Percentiles rank a stretch among this genome's conserved stretches.
phyloP scores from a whole-genome alignment of 2,888 invertebrate genomes.

The Gisinianus flammeolus region DNA sequence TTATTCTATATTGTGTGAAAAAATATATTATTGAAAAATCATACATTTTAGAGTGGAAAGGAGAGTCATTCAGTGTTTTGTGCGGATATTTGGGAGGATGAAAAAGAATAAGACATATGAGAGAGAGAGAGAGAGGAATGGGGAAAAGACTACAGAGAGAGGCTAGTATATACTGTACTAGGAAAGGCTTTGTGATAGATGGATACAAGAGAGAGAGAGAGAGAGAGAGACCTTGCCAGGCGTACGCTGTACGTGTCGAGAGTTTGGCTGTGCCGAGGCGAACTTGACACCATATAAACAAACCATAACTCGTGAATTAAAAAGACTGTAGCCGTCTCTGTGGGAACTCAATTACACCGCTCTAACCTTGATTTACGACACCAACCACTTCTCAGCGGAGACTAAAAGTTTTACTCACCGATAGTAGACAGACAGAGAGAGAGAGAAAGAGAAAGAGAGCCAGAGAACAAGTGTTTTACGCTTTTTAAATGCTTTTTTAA shows the following conservation, averaged over 20 bases:
- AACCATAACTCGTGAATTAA: slow-evolving; percentile 60
- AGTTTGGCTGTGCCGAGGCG: slow-evolving; percentile 36
- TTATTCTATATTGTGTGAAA: neutral
- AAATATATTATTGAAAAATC: neutral
- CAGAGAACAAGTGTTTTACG: slow-evolving; percentile 45
- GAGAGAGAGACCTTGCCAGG: neutral
- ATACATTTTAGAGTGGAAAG: neutral
- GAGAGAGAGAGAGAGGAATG: neutral
- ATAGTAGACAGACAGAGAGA: too few species aligned
- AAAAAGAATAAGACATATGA: neutral
- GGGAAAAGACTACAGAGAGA: neutral
- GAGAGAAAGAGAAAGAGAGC: too few species aligned
- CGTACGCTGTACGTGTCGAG: slow-evolving; percentile 18
- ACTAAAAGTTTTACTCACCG: slow-evolving; percentile 29
- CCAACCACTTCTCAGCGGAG: slow-evolving; percentile 38
- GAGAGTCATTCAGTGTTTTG: neutral
- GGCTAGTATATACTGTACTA: neutral
- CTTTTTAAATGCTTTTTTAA: slow-evolving; percentile 35
- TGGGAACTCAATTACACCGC: slow-evolving; percentile 54
- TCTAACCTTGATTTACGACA: slow-evolving; percentile 56
- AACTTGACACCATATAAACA: slow-evolving; percentile 60
- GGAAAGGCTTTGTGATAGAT: neutral
- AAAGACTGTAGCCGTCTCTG: slow-evolving; percentile 49
- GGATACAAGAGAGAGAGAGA: neutral
- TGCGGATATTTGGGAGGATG: neutral